A percentile compares a stretch with the other conserved stretches of the same genome.
Conservation (phyloP, 2,888 invertebrate genomes). For the Ryuthela nishihirai region DNA sequence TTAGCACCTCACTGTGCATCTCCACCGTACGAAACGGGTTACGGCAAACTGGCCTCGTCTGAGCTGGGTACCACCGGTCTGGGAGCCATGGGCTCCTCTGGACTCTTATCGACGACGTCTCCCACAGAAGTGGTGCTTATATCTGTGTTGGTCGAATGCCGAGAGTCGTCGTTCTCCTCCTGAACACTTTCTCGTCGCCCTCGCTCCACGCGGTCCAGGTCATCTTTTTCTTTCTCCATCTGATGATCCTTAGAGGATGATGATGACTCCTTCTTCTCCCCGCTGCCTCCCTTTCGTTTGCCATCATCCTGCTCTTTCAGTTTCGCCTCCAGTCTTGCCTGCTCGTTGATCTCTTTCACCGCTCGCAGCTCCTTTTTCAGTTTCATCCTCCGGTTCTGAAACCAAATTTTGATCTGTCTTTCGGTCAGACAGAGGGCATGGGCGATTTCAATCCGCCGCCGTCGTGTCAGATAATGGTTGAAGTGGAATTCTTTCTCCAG, state of each 20-base stretch:
- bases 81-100: conserved; percentile 21
- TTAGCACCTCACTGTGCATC: too few species aligned
- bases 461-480: conserved; percentile 93
- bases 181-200: conserved; percentile 27
- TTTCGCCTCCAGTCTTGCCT: conserved; percentile 37
- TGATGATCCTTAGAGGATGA: conserved; percentile 29
- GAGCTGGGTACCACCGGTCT: conserved; percentile 35
- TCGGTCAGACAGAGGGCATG: conserved; percentile 94
- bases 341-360: conserved; percentile 65
- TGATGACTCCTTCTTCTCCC: conserved; percentile 23
- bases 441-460: conserved; percentile 94
- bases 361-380: conserved; percentile 92
- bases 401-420: conserved; percentile 88
- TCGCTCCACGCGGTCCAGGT: conserved; percentile 16
- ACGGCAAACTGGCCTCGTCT: conserved; percentile 35
- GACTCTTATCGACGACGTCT: conserved; percentile 31
- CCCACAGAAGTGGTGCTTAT: conserved; percentile 37
- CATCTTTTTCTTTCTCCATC: conserved; percentile 16
- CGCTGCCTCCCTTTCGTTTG: conserved; percentile 21
- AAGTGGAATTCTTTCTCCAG: conserved; percentile 97
- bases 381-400: conserved; percentile 95
- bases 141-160: conserved; percentile 36
- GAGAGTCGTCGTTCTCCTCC: conserved; percentile 32
- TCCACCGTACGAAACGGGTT: too few species aligned
- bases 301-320: conserved; percentile 35